phyloP scores from a whole-genome alignment of 2,113 vertebrate genomes.

The Pollimyrus isidori region DNA sequence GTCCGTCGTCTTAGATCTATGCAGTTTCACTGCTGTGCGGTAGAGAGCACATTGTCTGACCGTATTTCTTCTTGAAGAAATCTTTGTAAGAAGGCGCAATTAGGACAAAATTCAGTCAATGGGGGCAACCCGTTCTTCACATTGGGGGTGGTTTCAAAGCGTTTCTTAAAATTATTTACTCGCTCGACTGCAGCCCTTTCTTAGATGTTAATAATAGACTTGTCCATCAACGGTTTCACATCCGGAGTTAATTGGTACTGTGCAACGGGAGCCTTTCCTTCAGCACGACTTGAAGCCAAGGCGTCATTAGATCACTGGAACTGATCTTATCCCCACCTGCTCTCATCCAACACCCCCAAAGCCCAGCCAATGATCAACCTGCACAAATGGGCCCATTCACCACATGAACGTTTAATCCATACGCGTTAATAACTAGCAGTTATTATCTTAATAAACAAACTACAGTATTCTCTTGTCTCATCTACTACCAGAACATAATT shows the following conservation, averaged over 20 bases:
- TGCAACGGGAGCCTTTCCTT: neutral
- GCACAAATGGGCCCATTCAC: neutral
- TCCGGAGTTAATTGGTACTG: constrained; percentile 17
- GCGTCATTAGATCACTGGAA: constrained; percentile 19
- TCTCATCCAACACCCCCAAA: neutral
- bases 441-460: neutral
- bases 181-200: neutral
- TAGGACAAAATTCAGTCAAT: constrained; percentile 7
- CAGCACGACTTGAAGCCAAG: neutral
- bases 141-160: neutral
- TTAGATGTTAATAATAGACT: constrained; percentile 17
- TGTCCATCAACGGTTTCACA: neutral
- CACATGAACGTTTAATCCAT: neutral
- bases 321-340: constrained; percentile 17
- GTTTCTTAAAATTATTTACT: constrained; percentile 14
- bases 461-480: neutral
- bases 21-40: neutral
- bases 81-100: neutral
- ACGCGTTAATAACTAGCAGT: neutral
- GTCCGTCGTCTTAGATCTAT: neutral
- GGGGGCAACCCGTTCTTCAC: neutral
- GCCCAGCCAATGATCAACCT: neutral
- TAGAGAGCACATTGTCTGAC: neutral
- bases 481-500: neutral
- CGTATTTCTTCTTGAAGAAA: neutral